Conservation (phyloP, 2,113 vertebrate species). For the Rousettus leschenaultii region DNA sequence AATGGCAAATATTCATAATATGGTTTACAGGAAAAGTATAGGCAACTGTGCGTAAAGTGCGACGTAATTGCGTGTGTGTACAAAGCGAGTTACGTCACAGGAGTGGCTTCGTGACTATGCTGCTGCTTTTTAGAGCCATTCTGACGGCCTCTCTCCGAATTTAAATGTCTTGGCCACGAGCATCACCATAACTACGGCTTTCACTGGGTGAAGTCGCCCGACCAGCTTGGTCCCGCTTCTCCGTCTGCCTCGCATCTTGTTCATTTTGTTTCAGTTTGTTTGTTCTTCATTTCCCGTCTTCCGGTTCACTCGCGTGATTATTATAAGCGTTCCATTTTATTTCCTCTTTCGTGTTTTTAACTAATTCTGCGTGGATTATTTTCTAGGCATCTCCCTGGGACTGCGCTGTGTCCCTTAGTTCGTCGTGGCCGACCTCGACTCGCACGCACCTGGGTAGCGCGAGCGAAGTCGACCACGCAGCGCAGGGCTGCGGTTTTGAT, state of each 20-base stretch:
- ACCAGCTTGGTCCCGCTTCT: no score
- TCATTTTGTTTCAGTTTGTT: neutral
- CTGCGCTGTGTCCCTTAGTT: no score
- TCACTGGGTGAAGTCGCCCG: no score
- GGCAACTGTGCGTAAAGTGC: accelerated
- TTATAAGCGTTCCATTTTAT: neutral
- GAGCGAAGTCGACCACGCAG: no score
- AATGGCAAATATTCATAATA: neutral
- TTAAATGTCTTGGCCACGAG: neutral
- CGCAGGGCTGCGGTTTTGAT: accelerated
- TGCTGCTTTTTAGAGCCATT: neutral
- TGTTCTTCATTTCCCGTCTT: neutral
- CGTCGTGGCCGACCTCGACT: no score
- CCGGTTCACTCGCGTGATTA: neutral
- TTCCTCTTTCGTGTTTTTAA: neutral
- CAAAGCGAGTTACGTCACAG: no score
- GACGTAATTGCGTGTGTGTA: no score
- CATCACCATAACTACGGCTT: no score
- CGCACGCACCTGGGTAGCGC: neutral
- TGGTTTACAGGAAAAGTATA: accelerated
- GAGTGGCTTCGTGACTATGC: accelerated
- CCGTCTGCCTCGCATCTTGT: neutral
- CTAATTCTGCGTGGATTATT: neutral
- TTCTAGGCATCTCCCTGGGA: neutral
- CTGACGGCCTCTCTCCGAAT: neutral